Conservation (phyloP, 1,140 invertebrate genomes). For the Cherax destructor region DNA sequence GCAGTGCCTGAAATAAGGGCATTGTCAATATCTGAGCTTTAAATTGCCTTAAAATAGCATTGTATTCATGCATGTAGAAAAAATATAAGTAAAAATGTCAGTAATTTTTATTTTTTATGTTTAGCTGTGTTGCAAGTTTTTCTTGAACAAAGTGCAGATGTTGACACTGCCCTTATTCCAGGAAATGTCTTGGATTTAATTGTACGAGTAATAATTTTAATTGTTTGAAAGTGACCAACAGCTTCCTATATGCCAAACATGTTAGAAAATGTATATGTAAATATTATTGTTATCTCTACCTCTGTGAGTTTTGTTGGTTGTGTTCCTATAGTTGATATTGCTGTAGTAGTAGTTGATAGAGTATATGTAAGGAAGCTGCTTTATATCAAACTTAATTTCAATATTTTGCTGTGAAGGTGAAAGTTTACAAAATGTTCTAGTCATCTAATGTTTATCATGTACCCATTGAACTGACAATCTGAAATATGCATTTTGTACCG, state of each 20-base stretch:
- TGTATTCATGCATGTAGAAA: no score
- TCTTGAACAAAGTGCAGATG: no score
- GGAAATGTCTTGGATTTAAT: no score
- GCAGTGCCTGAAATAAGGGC: no score
- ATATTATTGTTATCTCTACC: constrained; percentile 22
- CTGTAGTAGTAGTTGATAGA: neutral
- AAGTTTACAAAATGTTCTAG: neutral
- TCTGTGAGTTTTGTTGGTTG: constrained; percentile 8
- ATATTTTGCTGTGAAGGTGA: neutral
- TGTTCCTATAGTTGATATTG: constrained; percentile 10
- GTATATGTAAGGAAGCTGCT: neutral
- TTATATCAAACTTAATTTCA: constrained; percentile 14
- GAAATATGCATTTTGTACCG: neutral
- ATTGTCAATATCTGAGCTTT: no score
- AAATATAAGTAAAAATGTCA: no score
- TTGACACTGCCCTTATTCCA: no score
- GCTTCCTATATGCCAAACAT: constrained; percentile 57
- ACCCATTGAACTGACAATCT: constrained; percentile 16
- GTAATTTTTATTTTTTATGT: no score
- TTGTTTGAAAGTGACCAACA: constrained; percentile 37
- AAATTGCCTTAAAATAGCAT: no score
- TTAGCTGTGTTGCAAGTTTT: no score
- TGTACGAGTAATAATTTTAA: neutral
- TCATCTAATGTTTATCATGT: constrained; percentile 6
- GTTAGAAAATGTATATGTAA: constrained; percentile 25